Base-by-base conservation (phyloP, 2,888 invertebrate species). In the Noctuana brunneofusca region DNA sequence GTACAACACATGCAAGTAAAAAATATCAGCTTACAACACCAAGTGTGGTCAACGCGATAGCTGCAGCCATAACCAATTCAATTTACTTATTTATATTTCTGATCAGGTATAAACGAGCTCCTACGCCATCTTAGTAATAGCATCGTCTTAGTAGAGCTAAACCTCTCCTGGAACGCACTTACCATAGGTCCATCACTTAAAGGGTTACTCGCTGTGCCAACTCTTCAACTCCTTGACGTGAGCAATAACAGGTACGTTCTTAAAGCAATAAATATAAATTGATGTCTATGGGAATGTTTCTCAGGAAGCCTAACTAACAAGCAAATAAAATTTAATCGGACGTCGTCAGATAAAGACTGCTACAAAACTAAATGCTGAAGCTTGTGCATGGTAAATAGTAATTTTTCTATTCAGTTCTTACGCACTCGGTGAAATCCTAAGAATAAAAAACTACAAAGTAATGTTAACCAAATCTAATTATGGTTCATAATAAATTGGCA, bases 161-260 rank as follows among this genome's bases (percentile, higher is more conserved):
- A 79, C 59, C 49, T 76, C 24, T 66, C 77, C 0, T 75, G 76
- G 76, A 76, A 75, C 57, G 62, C 58, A 0, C 63, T 77, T 8
- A 70, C 65, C 11, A 64, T 66, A 8, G 67, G 64, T 9, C 58
- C 46, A 22, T 48, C 65, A 0, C 57, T 79, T 22, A 63, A 55
- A 57, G 68, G 69, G n/a, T 24, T 79, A 0, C 41, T 76, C 5
- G 46, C 54, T 2, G 64, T 70, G 9, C 65, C 65, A 8, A 68
- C 70, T 0, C 68, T 78, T 5, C 60, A 65, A 49, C 27, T 70
- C 2, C 68, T 78, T 22, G 71, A 75, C 57, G 63, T 78, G 1
- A 76, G 75, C 46, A 69, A 75, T 54, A 73, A 72, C 53, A 71
- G 68, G 71, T 71, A 50, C 57, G 14, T 54, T 30, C 38, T 12